Evolutionary conservation across 1,140 invertebrate species (phyloP).

Genomic region (Pseudomyrmex gracilis): DNA sequence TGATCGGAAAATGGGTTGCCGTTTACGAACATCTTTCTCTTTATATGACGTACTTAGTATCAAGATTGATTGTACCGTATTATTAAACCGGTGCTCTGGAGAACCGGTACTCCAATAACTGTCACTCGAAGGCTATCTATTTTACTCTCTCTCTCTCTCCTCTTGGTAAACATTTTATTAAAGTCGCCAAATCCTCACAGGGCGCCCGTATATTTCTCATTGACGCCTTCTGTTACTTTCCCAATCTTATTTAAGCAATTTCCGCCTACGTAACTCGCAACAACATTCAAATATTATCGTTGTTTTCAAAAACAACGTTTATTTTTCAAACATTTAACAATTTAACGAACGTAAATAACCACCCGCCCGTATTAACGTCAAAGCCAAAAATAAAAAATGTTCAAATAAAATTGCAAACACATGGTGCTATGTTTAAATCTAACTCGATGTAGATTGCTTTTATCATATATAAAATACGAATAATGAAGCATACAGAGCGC

Average conservation of each 20-base stretch:
- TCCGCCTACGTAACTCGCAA: not conserved
- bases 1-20: constrained; percentile 23
- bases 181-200: constrained; percentile 58
- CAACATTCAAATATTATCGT: not conserved
- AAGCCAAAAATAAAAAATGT: constrained; percentile 12
- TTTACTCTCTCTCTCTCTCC: constrained; percentile 28
- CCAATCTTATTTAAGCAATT: constrained; percentile 20
- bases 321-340: not conserved
- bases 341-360: constrained; percentile 2
- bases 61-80: constrained; percentile 70
- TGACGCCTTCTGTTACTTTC: not conserved
- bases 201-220: constrained; percentile 15
- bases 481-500: constrained; percentile 43
- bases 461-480: constrained; percentile 18
- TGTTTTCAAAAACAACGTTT: not conserved
- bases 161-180: constrained; percentile 64
- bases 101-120: constrained; percentile 56
- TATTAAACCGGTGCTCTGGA: constrained; percentile 63
- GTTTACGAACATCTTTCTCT: constrained; percentile 43
- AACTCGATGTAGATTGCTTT: constrained; percentile 16
- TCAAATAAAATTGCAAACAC: constrained; percentile 22
- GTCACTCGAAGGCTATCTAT: constrained; percentile 65
- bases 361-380: not conserved
- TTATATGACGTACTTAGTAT: constrained; percentile 51
- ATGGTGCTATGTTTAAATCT: constrained; percentile 6